A percentile compares a stretch with the other conserved stretches of the same genome.
Conservation (phyloP, 2,888 invertebrate species). For the Amorpha juglandis region DNA sequence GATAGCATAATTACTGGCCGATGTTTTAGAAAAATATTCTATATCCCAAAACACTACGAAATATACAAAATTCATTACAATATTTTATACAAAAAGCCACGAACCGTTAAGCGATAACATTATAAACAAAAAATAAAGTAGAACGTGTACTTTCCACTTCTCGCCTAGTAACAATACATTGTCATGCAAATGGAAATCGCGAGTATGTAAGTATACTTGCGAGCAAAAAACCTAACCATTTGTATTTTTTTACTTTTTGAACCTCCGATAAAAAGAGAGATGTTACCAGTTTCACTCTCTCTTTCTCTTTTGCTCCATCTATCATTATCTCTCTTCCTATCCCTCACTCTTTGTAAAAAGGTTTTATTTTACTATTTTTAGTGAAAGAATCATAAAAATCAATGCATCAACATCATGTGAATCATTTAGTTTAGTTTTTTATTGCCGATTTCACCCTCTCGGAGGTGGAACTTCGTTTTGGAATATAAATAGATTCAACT, state of each 20-base stretch:
- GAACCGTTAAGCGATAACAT: conserved; percentile 12
- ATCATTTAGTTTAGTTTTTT: too few species aligned
- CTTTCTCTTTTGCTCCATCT: too few species aligned
- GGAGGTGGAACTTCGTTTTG: too few species aligned
- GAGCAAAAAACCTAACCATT: not conserved
- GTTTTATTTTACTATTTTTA: too few species aligned
- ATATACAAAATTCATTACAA: not conserved
- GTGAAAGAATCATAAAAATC: too few species aligned
- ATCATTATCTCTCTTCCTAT: too few species aligned
- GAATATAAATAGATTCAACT: too few species aligned
- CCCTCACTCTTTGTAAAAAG: too few species aligned
- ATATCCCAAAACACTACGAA: not conserved
- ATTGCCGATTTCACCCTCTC: too few species aligned
- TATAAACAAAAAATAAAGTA: conserved; percentile 17
- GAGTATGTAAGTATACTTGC: conserved; percentile 29
- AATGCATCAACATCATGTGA: too few species aligned
- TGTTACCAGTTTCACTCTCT: too few species aligned
- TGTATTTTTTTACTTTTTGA: not conserved
- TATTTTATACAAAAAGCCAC: not conserved
- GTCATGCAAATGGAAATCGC: conserved; percentile 26
- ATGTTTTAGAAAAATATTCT: not conserved
- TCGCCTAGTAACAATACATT: conserved; percentile 21
- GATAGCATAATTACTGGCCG: not conserved
- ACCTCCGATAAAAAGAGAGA: too few species aligned
- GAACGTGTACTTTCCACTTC: conserved; percentile 23